Evolutionary conservation across 2,113 vertebrate species (phyloP), one percentile per base, ranked within the genome.

Genomic region (Epinephelus lanceolatus): DNA sequence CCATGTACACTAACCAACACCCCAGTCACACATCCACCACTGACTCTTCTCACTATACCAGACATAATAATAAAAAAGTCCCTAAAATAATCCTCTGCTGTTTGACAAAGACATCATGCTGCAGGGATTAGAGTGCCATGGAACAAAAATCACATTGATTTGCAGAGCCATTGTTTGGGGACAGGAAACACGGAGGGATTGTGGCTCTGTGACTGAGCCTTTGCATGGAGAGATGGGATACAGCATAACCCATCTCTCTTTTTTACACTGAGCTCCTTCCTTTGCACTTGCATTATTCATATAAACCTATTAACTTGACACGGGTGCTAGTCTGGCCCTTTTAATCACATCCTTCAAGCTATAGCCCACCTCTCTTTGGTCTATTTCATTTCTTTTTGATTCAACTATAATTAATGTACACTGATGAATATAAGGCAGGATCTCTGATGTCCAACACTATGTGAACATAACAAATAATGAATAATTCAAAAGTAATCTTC

Each of bases 261-360:
- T 84, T 76, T 51, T 88, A 82, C 57, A 70, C 68, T 3, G 42
- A 81, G 78, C 78, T 81, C 55, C 68, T 69, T 85, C 70, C 69
- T 68, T 40, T 30, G 51, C 13, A 2, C 53, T 69, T 92, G 68
- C 83, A 92, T 92, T 90, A 92, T 94, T 93, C 83, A 91, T 90
- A 84, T 63, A 77, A 91, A 82, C 71, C 87, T 79, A 91, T 89
- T 91, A 93, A 83, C 56, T 63, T 81, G 80, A 90, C 88, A 90
- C 73, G 69, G 60, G 25, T 63, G 71, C 84, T 65, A 63, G 74
- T 85, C 73, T 81, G 73, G 56, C 18, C 56, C 30, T 81, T 91
- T 91, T 89, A 88, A 92, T 92, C 76, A 79, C 45, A 66, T 68
- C 79, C 79, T 87, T 63, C 73, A 27, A 85, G 79, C 56, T 69